phyloP scores from a whole-genome alignment of 2,113 vertebrate species.

The Actenoides hombroni region DNA sequence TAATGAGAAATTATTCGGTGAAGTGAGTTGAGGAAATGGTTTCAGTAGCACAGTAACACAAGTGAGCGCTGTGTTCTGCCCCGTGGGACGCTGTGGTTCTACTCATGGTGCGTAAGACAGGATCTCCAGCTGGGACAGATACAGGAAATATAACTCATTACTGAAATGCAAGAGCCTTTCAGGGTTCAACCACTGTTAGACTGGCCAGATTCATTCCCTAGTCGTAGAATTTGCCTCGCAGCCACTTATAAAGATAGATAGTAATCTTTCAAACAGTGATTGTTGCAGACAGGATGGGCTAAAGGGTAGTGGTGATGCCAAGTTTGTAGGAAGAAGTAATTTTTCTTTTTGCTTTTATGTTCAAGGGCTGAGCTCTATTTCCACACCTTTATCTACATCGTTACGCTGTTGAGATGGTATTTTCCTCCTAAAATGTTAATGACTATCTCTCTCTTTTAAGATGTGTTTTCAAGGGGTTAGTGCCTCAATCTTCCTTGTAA shows the following conservation, averaged over 20 bases:
- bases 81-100: neutral
- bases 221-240: slow-evolving; percentile 25
- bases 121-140: slow-evolving; percentile 30
- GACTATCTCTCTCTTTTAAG: neutral
- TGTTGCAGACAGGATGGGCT: slow-evolving; percentile 13
- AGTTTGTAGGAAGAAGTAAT: neutral
- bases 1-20: neutral
- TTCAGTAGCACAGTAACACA: neutral
- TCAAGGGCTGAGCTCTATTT: slow-evolving; percentile 9
- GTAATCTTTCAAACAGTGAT: neutral
- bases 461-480: slow-evolving; percentile 23
- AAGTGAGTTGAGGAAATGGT: neutral
- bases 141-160: slow-evolving; percentile 24
- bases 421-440: slow-evolving; percentile 35
- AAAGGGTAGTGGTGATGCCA: neutral
- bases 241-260: neutral
- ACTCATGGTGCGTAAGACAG: neutral
- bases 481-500: slow-evolving; percentile 18
- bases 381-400: slow-evolving; percentile 19
- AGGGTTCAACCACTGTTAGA: neutral
- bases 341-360: slow-evolving; percentile 1
- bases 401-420: neutral
- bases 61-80: neutral
- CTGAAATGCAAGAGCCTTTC: slow-evolving; percentile 6
- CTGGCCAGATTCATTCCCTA: neutral